Evolutionary conservation across 1,140 invertebrate genomes (phyloP).

Genomic region (Periplaneta americana): DNA sequence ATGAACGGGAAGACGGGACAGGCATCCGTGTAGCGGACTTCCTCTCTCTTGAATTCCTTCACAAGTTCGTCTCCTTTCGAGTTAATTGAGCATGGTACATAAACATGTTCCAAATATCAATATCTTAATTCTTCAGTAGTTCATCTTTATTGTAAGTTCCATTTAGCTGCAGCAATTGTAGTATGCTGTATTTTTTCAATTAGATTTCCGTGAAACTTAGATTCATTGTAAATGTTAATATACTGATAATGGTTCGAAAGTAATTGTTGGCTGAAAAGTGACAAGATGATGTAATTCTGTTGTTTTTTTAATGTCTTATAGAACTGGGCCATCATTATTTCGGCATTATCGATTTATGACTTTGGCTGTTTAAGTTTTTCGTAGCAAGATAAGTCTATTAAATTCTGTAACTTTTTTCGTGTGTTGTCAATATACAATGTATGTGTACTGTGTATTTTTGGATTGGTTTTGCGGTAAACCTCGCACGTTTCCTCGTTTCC

Average conservation of each 20-base stretch:
- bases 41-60: not conserved
- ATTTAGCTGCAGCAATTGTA: not conserved
- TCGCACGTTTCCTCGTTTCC: not conserved
- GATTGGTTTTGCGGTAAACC: not conserved
- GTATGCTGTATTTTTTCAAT: not conserved
- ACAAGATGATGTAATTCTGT: not conserved
- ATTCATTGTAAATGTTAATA: not conserved
- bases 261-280: not conserved
- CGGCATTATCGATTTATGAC: not conserved
- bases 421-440: not conserved
- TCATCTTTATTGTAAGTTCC: not conserved
- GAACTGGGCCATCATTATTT: not conserved
- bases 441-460: not conserved
- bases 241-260: not conserved
- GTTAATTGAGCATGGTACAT: not conserved
- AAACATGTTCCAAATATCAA: not conserved
- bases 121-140: not conserved
- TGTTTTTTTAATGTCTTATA: not conserved
- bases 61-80: not conserved
- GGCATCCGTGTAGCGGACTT: not conserved
- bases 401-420: not conserved
- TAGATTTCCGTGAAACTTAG: not conserved
- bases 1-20: conserved; percentile 12
- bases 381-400: not conserved
- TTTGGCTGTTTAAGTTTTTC: not conserved